Percentiles rank a stretch among this genome's conserved stretches.
Evolutionary conservation across 2,113 vertebrate species (phyloP).

Genomic region (Scatophagus argus): DNA sequence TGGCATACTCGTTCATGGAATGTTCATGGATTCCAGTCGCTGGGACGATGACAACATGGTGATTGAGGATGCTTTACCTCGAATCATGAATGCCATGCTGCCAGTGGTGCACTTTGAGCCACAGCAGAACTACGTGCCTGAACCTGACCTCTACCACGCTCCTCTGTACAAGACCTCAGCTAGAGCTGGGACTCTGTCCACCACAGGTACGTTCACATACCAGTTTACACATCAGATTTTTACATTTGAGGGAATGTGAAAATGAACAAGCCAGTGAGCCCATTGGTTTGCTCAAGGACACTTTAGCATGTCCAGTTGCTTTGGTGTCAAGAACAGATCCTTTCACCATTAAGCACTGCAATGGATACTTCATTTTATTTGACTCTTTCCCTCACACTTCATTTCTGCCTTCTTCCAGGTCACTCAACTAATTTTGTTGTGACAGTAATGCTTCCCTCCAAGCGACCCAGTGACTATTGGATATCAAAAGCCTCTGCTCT

Average conservation of each 20-base stretch:
- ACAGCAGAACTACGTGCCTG: slow-evolving; percentile 81
- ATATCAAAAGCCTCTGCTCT: slow-evolving; percentile 86
- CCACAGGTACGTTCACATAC: slow-evolving; percentile 78
- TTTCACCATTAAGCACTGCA: neutral
- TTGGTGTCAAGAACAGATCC: neutral
- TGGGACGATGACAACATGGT: slow-evolving; percentile 85
- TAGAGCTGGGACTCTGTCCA: slow-evolving; percentile 86
- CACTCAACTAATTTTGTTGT: slow-evolving; percentile 88
- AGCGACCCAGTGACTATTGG: slow-evolving; percentile 84
- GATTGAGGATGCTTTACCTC: slow-evolving; percentile 82
- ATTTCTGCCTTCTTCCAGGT: slow-evolving; percentile 69
- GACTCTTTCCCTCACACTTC: neutral
- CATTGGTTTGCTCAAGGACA: neutral
- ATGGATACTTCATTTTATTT: neutral
- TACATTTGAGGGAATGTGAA: neutral
- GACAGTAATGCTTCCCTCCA: slow-evolving; percentile 84
- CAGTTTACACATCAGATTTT: neutral
- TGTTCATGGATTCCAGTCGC: slow-evolving; percentile 87
- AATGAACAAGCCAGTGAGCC: neutral
- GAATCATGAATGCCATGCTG: slow-evolving; percentile 84
- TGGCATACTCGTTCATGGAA: slow-evolving; percentile 86
- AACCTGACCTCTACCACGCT: slow-evolving; percentile 78
- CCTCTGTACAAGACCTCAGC: slow-evolving; percentile 88
- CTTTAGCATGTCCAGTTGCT: neutral
- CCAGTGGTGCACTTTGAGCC: slow-evolving; percentile 88